Conservation (phyloP, 1,140 invertebrate species). For the Aphelinus atriplicis region DNA sequence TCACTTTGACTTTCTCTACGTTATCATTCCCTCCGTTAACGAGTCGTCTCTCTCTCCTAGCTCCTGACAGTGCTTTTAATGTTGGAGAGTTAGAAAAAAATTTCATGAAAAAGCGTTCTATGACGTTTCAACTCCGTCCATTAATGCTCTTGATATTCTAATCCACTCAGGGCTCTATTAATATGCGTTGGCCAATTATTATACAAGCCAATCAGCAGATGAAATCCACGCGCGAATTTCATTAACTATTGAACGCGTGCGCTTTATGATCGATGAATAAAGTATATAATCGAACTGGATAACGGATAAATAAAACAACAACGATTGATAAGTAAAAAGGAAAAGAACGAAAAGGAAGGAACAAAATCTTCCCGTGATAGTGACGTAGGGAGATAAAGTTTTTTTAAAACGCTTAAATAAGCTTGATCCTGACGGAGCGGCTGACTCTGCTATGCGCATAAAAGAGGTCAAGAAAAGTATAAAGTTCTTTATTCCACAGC, state of each 20-base stretch:
- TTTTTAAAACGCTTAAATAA: slow-evolving; percentile 44
- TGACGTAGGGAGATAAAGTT: slow-evolving; percentile 36
- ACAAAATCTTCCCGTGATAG: slow-evolving; percentile 14
- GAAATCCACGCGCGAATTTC: too few species aligned
- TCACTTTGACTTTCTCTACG: slow-evolving; percentile 19
- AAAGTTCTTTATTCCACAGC: slow-evolving; percentile 30
- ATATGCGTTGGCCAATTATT: too few species aligned
- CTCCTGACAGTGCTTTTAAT: slow-evolving; percentile 22
- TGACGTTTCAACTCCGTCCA: too few species aligned
- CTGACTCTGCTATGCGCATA: slow-evolving; percentile 21
- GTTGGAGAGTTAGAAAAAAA: neutral
- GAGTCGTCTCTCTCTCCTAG: slow-evolving; percentile 7
- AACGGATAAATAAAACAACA: too few species aligned
- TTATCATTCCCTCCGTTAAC: slow-evolving; percentile 23
- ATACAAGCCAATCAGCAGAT: too few species aligned
- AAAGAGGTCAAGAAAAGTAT: slow-evolving; percentile 39
- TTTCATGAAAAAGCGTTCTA: too few species aligned
- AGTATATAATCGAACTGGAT: too few species aligned
- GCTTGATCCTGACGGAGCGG: slow-evolving; percentile 37
- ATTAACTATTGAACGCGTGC: too few species aligned
- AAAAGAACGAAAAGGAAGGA: slow-evolving; percentile 12
- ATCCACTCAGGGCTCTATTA: too few species aligned
- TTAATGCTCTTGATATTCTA: too few species aligned
- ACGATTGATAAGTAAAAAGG: neutral
- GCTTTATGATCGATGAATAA: too few species aligned